Base-by-base conservation (phyloP, 2,888 invertebrate genomes). In the Leptinotarsa peninsularis region DNA sequence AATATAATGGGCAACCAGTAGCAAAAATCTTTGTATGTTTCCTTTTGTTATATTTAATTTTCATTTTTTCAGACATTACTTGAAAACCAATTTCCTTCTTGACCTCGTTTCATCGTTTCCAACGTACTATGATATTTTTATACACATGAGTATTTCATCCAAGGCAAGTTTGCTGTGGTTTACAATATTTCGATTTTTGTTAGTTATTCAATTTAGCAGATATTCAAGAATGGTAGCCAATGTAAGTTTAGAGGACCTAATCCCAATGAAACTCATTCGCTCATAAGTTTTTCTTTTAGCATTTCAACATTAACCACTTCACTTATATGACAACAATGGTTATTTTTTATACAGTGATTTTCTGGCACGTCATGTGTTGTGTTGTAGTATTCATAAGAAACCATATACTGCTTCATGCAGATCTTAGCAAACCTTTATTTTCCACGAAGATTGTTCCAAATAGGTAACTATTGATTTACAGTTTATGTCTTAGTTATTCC, bases 311-410 rank as follows among this genome's bases (percentile, higher is more conserved):
- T 7, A 81, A 83, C 67, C 83, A 83, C 75, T 84, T 83, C 74
- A 81, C 78, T 1, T 83, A 83, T 67, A 83, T 83, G 81, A 80
- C 81, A 4, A 79, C 80, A 4, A 77, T 82, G 72, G 82, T 83
- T 14, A 74, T 84, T 17, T 71, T 83, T 54, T 80, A 80, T 66
- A 82, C 81, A n/a, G 68, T 83, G 17, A 67, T 84, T 14, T 84
- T 81, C 74, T 84, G 84, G 84, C 83, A 84, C 66, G 76, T 82
- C 10, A 75, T 77, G 67, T 82, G 82, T 74, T 83, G 83, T 71
- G 69, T 81, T 71, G 50, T 83, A 27, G 78, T 71, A 43, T 83
- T 82, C 70, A 72, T 81, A 10, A 81, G 81, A 67, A 17, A 67
- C n/a, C 73, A 78, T 66, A 76, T 78, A 33, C 27, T 66, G 49